Evolutionary conservation across 2,888 invertebrate genomes (phyloP).

Genomic region (Halocaridina rubra): DNA sequence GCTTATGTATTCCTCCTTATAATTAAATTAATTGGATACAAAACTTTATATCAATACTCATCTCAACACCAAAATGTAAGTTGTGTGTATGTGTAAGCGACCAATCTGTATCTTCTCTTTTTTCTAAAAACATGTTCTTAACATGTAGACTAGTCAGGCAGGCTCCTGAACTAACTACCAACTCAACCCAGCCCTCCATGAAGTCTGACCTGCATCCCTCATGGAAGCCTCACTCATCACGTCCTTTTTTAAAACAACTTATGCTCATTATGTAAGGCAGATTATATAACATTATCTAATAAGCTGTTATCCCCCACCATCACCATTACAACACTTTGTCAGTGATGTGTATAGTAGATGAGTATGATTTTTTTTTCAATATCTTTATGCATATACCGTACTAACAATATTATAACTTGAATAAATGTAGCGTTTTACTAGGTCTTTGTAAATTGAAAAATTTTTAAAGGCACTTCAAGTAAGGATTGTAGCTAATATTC

Average conservation of each 20-base stretch:
- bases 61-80: too few relatives aligned
- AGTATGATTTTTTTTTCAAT: too few relatives aligned
- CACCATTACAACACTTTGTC: not conserved
- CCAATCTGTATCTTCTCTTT: conserved; percentile 36
- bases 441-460: not conserved
- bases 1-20: too few relatives aligned
- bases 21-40: too few relatives aligned
- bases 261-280: not conserved
- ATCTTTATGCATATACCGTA: too few relatives aligned
- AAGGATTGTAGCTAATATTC: too few relatives aligned
- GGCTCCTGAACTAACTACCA: conserved; percentile 54
- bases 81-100: conserved; percentile 37
- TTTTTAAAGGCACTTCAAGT: not conserved
- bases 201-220: conserved; percentile 14
- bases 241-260: not conserved
- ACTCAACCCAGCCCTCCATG: conserved; percentile 16
- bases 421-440: not conserved
- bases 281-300: not conserved
- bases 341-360: not conserved
- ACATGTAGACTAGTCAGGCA: conserved; percentile 54
- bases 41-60: too few relatives aligned
- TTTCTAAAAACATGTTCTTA: too few relatives aligned
- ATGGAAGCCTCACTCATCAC: not conserved
- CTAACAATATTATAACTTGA: not conserved
- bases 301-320: not conserved